Evolutionary conservation across 2,888 invertebrate species (phyloP).

Genomic region (Parnassius smintheus): DNA sequence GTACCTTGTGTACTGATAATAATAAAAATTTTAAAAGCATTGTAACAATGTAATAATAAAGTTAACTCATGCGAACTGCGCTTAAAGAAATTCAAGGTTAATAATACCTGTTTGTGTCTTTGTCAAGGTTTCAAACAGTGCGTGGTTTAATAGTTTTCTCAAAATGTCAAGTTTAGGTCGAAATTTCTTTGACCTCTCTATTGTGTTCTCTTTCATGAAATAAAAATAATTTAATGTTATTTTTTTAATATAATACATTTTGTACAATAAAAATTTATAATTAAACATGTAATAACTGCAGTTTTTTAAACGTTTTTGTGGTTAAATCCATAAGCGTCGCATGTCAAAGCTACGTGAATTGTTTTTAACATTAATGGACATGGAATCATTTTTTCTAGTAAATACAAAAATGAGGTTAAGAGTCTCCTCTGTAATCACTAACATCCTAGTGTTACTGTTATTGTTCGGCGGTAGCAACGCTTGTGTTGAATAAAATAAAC

Average conservation of each 20-base stretch:
- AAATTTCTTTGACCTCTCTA: conserved; percentile 22
- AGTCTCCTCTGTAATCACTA: too few species aligned
- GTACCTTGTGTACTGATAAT: too few species aligned
- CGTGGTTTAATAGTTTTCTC: conserved; percentile 3
- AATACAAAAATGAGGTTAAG: too few species aligned
- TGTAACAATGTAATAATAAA: conserved; percentile 26
- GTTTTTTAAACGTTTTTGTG: too few species aligned
- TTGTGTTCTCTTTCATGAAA: neutral
- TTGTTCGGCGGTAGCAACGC: conserved; percentile 7
- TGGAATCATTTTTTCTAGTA: too few species aligned
- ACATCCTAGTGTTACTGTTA: neutral
- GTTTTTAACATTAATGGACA: too few species aligned
- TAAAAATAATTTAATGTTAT: neutral
- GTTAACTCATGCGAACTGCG: conserved; percentile 9
- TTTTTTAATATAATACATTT: too few species aligned
- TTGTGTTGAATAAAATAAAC: conserved; percentile 23
- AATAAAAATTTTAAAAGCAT: too few species aligned
- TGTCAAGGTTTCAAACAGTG: conserved; percentile 16
- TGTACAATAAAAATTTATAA: too few species aligned
- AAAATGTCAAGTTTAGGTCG: conserved; percentile 31
- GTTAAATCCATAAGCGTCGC: too few species aligned
- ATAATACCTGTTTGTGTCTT: conserved; percentile 27
- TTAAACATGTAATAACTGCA: too few species aligned
- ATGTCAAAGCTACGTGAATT: too few species aligned
- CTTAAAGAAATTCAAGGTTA: conserved; percentile 28